These are phyloP conservation scores for Argyrosomus japonicus DNA, from an alignment of 2,113 vertebrate species.

Conservation along the genomic window DNA sequence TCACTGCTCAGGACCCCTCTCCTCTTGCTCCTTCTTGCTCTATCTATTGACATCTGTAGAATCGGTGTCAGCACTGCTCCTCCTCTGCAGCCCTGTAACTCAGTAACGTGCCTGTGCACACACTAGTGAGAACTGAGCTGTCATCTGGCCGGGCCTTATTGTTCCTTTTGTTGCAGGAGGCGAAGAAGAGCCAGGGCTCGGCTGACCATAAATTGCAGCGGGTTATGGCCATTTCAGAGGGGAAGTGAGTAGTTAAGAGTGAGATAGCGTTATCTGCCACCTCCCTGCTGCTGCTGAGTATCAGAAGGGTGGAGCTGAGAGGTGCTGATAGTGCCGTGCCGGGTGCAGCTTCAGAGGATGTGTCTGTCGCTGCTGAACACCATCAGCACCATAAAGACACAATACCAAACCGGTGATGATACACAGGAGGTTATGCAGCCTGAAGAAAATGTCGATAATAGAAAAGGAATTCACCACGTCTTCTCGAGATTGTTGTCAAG, in stretches of 20 bases:
- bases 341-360: slow-evolving; percentile 17
- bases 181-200: slow-evolving; percentile 25
- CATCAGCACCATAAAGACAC: slow-evolving; percentile 9
- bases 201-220: slow-evolving; percentile 54
- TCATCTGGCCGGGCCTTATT: slow-evolving; percentile 32
- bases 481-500: neutral
- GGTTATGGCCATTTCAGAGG: slow-evolving; percentile 48
- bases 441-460: neutral
- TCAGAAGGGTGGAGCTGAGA: slow-evolving; percentile 56
- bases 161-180: slow-evolving; percentile 52
- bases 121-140: slow-evolving; percentile 17
- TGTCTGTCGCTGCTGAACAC: neutral
- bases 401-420: neutral
- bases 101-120: slow-evolving; percentile 37
- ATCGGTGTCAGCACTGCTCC: slow-evolving; percentile 14
- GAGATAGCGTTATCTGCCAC: slow-evolving; percentile 65
- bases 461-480: neutral
- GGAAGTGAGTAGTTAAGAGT: slow-evolving; percentile 60
- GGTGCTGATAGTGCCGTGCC: slow-evolving; percentile 27
- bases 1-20: neutral
- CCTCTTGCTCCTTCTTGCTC: slow-evolving; percentile 4
- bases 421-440: neutral
- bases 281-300: slow-evolving; percentile 46
- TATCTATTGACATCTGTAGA: slow-evolving; percentile 27
- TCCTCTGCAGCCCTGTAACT: slow-evolving; percentile 41